Conservation (phyloP, 2,797 vertebrate genomes). For the Lophotriccus pileatus region DNA sequence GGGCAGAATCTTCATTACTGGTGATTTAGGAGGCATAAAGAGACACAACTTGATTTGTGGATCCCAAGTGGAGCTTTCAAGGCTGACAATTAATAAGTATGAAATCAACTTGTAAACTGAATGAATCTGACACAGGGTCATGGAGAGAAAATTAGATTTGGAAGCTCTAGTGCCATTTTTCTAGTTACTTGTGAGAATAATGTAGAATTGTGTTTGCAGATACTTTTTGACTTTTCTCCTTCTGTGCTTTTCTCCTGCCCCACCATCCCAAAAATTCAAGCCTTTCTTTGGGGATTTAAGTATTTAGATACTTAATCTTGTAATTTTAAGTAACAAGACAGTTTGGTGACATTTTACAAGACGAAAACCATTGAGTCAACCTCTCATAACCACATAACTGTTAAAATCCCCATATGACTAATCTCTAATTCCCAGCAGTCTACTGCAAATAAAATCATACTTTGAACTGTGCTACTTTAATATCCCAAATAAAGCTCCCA, state of each 20-base stretch:
- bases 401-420: constrained; percentile 69
- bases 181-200: constrained; percentile 11
- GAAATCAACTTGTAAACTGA: constrained; percentile 44
- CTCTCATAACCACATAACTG: constrained; percentile 51
- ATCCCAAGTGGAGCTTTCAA: constrained; percentile 40
- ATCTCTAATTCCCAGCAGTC: constrained; percentile 64
- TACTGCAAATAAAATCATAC: constrained; percentile 65
- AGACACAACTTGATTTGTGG: constrained; percentile 31
- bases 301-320: constrained; percentile 42
- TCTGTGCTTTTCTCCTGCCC: background rate
- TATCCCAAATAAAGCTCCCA: constrained; percentile 55
- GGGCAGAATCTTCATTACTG: constrained; percentile 29
- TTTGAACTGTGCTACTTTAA: constrained; percentile 51
- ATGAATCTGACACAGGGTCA: constrained; percentile 46
- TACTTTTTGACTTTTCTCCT: constrained; percentile 1
- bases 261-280: background rate
- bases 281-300: constrained; percentile 17
- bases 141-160: constrained; percentile 64
- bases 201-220: background rate
- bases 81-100: constrained; percentile 49
- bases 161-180: constrained; percentile 19
- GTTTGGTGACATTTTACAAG: constrained; percentile 68
- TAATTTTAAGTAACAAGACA: constrained; percentile 64
- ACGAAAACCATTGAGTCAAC: constrained; percentile 63
- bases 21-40: constrained; percentile 31